These are phyloP conservation scores for Odobenus rosmarus DNA, from an alignment of 2,113 vertebrate species.

Conservation along the genomic window DNA sequence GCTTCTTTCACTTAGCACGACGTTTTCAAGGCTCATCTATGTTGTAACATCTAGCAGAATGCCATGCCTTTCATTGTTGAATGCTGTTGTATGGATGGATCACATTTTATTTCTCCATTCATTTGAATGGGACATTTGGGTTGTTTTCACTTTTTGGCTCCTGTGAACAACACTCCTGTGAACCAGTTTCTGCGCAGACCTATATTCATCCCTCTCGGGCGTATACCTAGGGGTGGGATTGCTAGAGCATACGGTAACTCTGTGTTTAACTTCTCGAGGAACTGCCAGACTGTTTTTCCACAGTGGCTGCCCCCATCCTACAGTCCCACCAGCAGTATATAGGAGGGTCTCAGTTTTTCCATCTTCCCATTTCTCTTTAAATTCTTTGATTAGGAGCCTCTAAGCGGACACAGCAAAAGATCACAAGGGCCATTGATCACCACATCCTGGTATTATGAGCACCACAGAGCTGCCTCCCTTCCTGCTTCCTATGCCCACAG, in stretches of 20 bases:
- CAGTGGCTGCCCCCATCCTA: background rate
- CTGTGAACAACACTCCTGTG: background rate
- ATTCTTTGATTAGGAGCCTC: background rate
- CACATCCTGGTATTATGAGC: background rate
- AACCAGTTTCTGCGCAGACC: background rate
- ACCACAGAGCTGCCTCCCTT: background rate
- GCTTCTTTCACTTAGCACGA: background rate
- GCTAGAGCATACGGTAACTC: background rate
- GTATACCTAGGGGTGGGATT: background rate
- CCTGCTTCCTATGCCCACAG: background rate
- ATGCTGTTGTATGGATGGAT: rapidly evolving
- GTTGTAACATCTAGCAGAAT: background rate
- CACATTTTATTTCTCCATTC: background rate
- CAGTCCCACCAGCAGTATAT: too few relatives aligned
- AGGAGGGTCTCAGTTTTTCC: background rate
- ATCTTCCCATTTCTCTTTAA: background rate
- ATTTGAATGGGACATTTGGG: background rate
- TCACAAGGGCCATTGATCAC: background rate
- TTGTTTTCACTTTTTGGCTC: background rate
- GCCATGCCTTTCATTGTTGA: background rate
- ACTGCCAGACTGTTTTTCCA: background rate
- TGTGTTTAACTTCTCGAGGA: background rate
- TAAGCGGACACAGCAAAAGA: background rate
- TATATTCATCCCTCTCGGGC: background rate
- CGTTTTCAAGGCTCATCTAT: background rate